A percentile compares a stretch with the other conserved stretches of the same genome.
Conservation (phyloP, 1,140 invertebrate genomes). For the Spodoptera litura region DNA sequence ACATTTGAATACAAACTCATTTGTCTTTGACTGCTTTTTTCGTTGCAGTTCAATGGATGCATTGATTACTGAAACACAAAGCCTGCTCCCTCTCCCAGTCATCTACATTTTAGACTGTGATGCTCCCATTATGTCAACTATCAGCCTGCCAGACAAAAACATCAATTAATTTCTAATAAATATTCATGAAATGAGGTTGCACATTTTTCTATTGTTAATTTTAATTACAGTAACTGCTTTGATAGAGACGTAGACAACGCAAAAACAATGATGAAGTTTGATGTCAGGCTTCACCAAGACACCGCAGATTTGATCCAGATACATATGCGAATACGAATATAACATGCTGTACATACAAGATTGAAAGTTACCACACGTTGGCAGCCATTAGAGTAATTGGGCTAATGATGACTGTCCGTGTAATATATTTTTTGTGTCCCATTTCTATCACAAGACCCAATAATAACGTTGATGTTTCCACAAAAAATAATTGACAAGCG, state of each 20-base stretch:
- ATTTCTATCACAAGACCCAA: slow-evolving; percentile 44
- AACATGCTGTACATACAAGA: slow-evolving; percentile 25
- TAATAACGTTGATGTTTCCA: slow-evolving; percentile 41
- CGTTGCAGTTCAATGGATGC: slow-evolving; percentile 25
- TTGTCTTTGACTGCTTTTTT: slow-evolving; percentile 29
- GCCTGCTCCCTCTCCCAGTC: not conserved
- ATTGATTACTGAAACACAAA: slow-evolving; percentile 17
- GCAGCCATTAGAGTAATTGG: slow-evolving; percentile 47
- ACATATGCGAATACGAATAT: not conserved
- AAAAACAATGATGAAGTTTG: not conserved
- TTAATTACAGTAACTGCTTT: slow-evolving; percentile 17
- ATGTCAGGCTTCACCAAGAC: slow-evolving; percentile 1
- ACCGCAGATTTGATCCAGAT: slow-evolving; percentile 5
- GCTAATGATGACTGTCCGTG: slow-evolving; percentile 48
- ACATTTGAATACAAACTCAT: slow-evolving; percentile 52
- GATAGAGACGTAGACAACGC: slow-evolving; percentile 17
- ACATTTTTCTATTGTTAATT: slow-evolving; percentile 28
- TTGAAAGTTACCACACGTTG: slow-evolving; percentile 47
- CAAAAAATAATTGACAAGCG: slow-evolving; percentile 49
- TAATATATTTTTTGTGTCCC: slow-evolving; percentile 40
- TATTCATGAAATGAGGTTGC: slow-evolving; percentile 25
- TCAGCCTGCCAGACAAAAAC: slow-evolving; percentile 6
- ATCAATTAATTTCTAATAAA: slow-evolving; percentile 26
- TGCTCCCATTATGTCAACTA: slow-evolving; percentile 33
- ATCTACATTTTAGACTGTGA: not conserved